Conservation (phyloP, 1,140 invertebrate species). For the Parapsyche elsis region DNA sequence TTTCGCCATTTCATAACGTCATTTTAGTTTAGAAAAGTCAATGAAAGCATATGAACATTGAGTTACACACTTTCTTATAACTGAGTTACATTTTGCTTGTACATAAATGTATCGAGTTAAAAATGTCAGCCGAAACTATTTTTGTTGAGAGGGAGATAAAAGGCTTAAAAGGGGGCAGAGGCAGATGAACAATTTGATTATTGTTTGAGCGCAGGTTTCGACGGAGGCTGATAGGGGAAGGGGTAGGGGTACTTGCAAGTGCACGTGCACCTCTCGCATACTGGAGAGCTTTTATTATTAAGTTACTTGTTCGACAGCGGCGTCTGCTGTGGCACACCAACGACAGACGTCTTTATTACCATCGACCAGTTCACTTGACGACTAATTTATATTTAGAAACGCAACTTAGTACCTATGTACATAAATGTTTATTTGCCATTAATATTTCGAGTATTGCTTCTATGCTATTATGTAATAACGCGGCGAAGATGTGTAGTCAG, state of each 20-base stretch:
- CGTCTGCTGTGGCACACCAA: conserved; percentile 40
- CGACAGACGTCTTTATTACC: conserved; percentile 42
- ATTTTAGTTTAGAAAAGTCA: too few species aligned
- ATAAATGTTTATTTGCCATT: too few species aligned
- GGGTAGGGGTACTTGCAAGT: conserved; percentile 36
- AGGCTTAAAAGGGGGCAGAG: conserved; percentile 1
- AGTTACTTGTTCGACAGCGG: conserved; percentile 53
- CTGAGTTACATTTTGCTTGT: too few species aligned
- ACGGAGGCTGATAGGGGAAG: too few species aligned
- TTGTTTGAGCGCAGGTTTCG: conserved; percentile 21
- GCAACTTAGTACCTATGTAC: too few species aligned
- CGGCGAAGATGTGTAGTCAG: not conserved
- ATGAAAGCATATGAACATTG: too few species aligned
- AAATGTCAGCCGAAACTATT: not conserved
- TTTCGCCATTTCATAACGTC: too few species aligned
- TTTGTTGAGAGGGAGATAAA: not conserved
- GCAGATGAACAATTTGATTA: conserved; percentile 41
- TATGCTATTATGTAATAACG: too few species aligned
- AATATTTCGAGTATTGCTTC: conserved; percentile 9
- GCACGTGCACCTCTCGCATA: conserved; percentile 34
- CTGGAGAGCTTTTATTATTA: conserved; percentile 56
- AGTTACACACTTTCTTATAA: too few species aligned
- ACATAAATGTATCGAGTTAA: too few species aligned
- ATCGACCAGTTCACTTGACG: not conserved
- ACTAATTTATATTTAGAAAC: too few species aligned